Evolutionary conservation across 1,140 invertebrate genomes (phyloP), one percentile per base, ranked within the genome.

Genomic region (Scaptomyza graminum): DNA sequence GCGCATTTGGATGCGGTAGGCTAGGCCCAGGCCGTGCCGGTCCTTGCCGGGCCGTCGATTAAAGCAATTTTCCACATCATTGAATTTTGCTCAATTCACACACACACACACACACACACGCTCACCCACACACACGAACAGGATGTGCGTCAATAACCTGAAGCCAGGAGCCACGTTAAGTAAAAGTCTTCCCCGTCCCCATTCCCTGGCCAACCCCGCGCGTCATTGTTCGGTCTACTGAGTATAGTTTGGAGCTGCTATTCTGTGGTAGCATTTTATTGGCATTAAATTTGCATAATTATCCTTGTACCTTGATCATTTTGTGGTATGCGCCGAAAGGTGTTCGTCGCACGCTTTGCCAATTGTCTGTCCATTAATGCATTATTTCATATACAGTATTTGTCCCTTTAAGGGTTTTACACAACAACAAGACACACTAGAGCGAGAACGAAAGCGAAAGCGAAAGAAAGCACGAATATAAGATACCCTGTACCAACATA

Each of bases 21-120:
- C 31, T 11, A 52, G 16, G 51, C 28, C n/a, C n/a, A n/a, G n/a
- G n/a, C n/a, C n/a, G n/a, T n/a, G n/a, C n/a, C n/a, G n/a, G n/a
- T n/a, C n/a, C n/a, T n/a, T n/a, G n/a, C n/a, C n/a, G n/a, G 52
- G 13, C 22, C 12, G 34, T 46, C 65, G 74, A 87, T 77, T 81
- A 64, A 85, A 81, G 76, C 69, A 74, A 85, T 85, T 84, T 85
- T 85, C 56, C 69, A 65, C 77, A 77, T 81, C 81, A 85, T 85
- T 81, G 81, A 84, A 49, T 69, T 66, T 47, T 66, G 81, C 65
- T 71, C 69, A 61, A 84, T 43, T 55, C 52, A 60, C 56, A 34
- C 31, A 34, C 31, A 34, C 31, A 34, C 31, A 34, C 31, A 34
- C 31, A 34, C 31, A 34, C 31, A 8, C 31, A 34, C 46, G 55